Base-by-base conservation (phyloP, 2,797 vertebrate species). In the Bradypodion pumilum region DNA sequence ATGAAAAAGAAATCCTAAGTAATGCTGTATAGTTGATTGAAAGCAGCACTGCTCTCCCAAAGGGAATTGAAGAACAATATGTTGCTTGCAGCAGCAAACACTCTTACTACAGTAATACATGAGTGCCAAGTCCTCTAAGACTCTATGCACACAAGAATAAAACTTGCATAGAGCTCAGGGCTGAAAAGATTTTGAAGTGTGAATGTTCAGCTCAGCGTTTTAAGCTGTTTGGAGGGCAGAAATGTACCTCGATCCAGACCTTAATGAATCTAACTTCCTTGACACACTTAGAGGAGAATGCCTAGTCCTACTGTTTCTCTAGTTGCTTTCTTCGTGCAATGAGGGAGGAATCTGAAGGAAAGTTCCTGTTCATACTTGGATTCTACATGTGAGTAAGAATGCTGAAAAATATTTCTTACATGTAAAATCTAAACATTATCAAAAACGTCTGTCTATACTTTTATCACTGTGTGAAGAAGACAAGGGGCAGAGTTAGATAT, bases 41-140 rank as follows among this genome's bases (percentile, higher is more conserved):
- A 91, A 68, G 37, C 40, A 23, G 62, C 8, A 80, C 73, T 49
- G 16, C 56, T 82, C 74, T 85, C 81, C 85, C 65, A 77, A 86
- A 81, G 56, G 75, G 68, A 89, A 4, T 29, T 79, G 76, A 35
- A 5, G 73, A 85, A 68, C 70, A 60, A 0, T 73, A 82, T 32
- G 23, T 74, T 52, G 32, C 23, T 63, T 37, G 77, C 15, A 13
- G 56, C 69, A 75, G 44, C 40, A 80, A 85, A 66, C 7, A 19
- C 6, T 29, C 84, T 75, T 1, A 60, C 74, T 69, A 9, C 44
- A 63, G 16, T 2, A 40, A 8, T 72, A 73, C 27, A 40, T 52
- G 44, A 32, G n/a, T 60, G 59, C 40, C 52, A 69, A 76, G 27
- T 86, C 84, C 44, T 46, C 69, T 75, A 49, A 80, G 49, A 80